Evolutionary conservation across 2,797 vertebrate species (phyloP).

Genomic region (Peromyscus melanophrys): DNA sequence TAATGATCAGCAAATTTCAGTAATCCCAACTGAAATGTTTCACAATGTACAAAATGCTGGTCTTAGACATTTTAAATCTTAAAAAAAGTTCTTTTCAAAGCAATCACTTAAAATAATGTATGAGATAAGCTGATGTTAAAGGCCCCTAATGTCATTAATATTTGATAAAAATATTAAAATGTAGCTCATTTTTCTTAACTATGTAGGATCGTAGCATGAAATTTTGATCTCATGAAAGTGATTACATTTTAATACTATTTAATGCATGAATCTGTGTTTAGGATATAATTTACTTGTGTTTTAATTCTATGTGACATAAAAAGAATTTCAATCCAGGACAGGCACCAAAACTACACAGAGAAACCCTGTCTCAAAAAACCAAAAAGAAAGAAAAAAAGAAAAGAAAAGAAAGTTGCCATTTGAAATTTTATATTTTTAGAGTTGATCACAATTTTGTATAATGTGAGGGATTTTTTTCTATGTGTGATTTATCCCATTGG

Average conservation of each 20-base stretch:
- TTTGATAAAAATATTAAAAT: conserved; percentile 31
- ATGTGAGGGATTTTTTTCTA: background rate
- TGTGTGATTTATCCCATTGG: background rate
- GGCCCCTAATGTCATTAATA: conserved; percentile 17
- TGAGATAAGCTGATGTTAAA: conserved; percentile 20
- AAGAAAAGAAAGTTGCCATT: background rate
- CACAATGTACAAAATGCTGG: background rate
- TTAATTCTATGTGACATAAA: conserved; percentile 38
- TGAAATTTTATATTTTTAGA: conserved; percentile 19
- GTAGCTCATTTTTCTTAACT: background rate
- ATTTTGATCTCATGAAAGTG: background rate
- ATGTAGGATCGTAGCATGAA: background rate
- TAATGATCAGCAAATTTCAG: conserved; percentile 57
- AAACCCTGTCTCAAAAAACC: too few relatives aligned
- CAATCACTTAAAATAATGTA: conserved; percentile 28
- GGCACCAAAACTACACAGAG: too few relatives aligned
- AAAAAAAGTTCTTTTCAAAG: conserved; percentile 8
- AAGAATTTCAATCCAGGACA: background rate
- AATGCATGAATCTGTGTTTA: background rate
- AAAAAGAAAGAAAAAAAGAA: too few relatives aligned
- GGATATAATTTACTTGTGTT: background rate
- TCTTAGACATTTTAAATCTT: conserved; percentile 60
- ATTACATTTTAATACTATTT: conserved; percentile 33
- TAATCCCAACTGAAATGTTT: conserved; percentile 49
- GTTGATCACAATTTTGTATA: background rate